Conservation (phyloP, 2,113 vertebrate species). For the Lycaon pictus region DNA sequence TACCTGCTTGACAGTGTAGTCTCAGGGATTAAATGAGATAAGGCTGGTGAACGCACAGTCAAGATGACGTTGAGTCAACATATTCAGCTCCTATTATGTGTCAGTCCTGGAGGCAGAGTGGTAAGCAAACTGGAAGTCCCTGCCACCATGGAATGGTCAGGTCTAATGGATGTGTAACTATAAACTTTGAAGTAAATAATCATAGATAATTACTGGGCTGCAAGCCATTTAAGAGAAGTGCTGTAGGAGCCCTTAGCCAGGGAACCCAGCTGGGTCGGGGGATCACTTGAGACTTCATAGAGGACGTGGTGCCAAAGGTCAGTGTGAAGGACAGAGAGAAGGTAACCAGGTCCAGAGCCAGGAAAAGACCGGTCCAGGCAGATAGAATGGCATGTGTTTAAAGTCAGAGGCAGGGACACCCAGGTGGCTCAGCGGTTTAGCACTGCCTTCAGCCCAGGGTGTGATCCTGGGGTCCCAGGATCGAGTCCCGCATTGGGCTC, state of each 20-base stretch:
- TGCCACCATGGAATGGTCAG: rapidly evolving
- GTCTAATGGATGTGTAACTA: not conserved
- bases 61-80: too few relatives aligned
- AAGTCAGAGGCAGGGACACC: not conserved
- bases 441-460: too few relatives aligned
- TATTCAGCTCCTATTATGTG: not conserved
- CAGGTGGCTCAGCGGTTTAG: too few relatives aligned
- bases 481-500: too few relatives aligned
- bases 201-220: not conserved
- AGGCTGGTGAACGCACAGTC: not conserved
- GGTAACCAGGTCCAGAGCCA: not conserved
- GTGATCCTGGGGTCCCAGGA: too few relatives aligned
- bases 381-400: not conserved
- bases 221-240: not conserved
- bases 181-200: not conserved
- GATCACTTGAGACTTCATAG: not conserved
- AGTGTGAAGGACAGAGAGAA: not conserved
- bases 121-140: not conserved
- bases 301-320: not conserved
- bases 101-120: not conserved
- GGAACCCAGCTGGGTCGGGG: not conserved
- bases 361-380: not conserved
- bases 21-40: not conserved
- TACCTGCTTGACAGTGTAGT: not conserved
- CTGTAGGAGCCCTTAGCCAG: not conserved